Evolutionary conservation across 2,113 vertebrate genomes (phyloP).

Genomic region (Anoura caudifer): DNA sequence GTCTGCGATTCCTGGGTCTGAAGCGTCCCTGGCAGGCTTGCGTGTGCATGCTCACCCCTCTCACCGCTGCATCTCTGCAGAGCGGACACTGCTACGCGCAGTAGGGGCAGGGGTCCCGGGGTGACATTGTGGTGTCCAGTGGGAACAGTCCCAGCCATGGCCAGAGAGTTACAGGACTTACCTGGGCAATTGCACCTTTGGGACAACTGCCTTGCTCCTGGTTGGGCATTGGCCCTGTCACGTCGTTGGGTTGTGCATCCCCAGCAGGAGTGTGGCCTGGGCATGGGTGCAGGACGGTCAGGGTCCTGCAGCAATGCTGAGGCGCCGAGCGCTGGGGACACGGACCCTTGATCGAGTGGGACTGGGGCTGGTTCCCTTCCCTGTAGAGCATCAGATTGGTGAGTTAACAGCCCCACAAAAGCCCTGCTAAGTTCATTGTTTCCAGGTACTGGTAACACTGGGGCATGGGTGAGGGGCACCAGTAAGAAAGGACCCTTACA

Average conservation of each 20-base stretch:
- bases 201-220: background rate
- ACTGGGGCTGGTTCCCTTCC: background rate
- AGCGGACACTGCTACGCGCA: background rate
- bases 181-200: accelerated
- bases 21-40: background rate
- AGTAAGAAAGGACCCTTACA: background rate
- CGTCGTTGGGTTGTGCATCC: accelerated
- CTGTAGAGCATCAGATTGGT: background rate
- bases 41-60: too few species aligned
- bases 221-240: accelerated
- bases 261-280: background rate
- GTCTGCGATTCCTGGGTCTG: background rate
- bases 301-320: background rate
- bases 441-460: accelerated
- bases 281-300: accelerated
- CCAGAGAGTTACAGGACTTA: background rate
- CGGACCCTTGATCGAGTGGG: background rate
- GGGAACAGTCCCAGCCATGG: background rate
- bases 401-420: background rate
- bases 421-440: background rate
- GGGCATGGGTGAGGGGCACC: background rate
- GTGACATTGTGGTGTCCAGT: accelerated
- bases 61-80: background rate
- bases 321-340: background rate
- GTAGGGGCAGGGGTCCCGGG: too few species aligned